phyloP scores from a whole-genome alignment of 2,888 invertebrate genomes.

The Hyles lineata region DNA sequence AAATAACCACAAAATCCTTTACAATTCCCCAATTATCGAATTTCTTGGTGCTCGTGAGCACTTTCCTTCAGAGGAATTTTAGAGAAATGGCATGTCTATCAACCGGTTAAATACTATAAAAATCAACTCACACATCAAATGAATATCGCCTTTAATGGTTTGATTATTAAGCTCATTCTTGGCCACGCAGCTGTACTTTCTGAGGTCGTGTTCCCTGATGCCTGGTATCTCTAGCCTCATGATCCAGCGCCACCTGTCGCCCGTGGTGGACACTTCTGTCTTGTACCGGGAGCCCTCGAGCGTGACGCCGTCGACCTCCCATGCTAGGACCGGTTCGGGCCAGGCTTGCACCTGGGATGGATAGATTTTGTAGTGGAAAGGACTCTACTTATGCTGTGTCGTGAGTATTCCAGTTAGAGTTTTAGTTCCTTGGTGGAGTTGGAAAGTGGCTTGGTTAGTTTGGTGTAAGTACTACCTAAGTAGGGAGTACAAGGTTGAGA shows the following conservation, averaged over 20 bases:
- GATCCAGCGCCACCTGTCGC: conserved; percentile 86
- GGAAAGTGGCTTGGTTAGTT: too few relatives aligned
- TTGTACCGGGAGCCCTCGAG: conserved; percentile 84
- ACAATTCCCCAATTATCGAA: too few relatives aligned
- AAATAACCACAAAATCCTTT: too few relatives aligned
- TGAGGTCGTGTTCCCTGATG: conserved; percentile 88
- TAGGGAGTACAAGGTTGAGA: too few relatives aligned
- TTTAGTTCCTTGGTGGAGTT: too few relatives aligned
- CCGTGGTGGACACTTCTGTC: conserved; percentile 66
- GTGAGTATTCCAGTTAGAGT: too few relatives aligned
- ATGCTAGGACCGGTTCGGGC: conserved; percentile 93
- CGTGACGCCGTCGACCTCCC: conserved; percentile 92
- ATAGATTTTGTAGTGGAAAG: too few relatives aligned
- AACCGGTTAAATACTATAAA: background rate
- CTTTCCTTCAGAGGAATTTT: too few relatives aligned
- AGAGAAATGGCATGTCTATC: too few relatives aligned
- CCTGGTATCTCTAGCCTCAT: conserved; percentile 92
- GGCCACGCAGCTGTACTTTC: conserved; percentile 92
- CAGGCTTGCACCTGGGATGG: conserved; percentile 90
- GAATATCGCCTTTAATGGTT: conserved; percentile 88
- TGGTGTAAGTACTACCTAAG: too few relatives aligned
- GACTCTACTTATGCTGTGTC: too few relatives aligned
- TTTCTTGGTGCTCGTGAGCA: too few relatives aligned
- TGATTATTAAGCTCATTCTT: conserved; percentile 93
- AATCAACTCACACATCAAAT: conserved; percentile 62